These are phyloP conservation scores for Ametastegia equiseti DNA, from an alignment of 2,888 invertebrate species.

Conservation along the genomic window DNA sequence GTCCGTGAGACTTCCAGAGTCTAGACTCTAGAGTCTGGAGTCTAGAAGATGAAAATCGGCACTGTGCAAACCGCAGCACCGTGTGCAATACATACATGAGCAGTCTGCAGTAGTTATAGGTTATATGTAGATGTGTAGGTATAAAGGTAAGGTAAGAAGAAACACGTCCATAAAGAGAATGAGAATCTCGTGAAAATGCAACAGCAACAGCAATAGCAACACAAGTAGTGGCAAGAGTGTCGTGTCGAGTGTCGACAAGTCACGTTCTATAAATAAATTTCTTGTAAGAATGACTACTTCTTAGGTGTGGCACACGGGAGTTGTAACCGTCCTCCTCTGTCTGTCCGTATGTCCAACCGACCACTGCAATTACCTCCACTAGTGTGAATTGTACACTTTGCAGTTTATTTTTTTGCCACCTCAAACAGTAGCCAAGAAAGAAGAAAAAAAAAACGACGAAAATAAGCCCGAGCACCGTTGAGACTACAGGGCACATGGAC, in stretches of 20 bases:
- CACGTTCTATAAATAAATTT: conserved; percentile 67
- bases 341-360: not conserved
- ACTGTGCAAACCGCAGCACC: not conserved
- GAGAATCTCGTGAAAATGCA: not conserved
- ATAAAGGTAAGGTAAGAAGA: not conserved
- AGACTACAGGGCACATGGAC: not conserved
- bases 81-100: no score
- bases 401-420: not conserved
- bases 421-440: not conserved
- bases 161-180: not conserved
- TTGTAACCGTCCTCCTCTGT: not conserved
- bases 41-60: not conserved
- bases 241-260: conserved; percentile 54
- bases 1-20: not conserved
- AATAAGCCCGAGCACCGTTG: not conserved
- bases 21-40: not conserved
- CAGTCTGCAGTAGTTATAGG: not conserved
- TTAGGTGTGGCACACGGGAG: conserved; percentile 27
- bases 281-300: conserved; percentile 17
- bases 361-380: conserved; percentile 14
- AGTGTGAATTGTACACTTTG: conserved; percentile 32
- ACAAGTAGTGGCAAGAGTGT: not conserved
- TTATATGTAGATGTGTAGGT: not conserved
- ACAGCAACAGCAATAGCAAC: not conserved
- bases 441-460: not conserved